Base-by-base conservation (phyloP, 37 sponge, comb jelly and placozoan species). In the Petrosia ficiformis region DNA sequence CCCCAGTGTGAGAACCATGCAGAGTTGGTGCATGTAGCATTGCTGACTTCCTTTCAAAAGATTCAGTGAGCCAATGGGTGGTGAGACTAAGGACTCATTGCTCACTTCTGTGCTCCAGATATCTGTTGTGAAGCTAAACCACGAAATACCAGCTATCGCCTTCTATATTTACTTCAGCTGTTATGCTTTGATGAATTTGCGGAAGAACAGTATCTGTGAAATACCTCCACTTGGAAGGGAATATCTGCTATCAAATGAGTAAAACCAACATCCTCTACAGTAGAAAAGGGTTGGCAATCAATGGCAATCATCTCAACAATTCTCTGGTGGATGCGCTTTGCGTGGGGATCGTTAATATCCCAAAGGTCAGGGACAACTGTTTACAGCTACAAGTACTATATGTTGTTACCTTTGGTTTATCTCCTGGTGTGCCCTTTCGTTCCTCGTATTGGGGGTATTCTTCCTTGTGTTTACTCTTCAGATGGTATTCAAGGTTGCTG, bases 61-160 rank as follows among this genome's bases (percentile, higher is more conserved):
- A 32, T 19, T 72, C 65, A 72, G 74, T 81, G 14, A 73, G 68
- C 73, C 73, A 81, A 44, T 81, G 82, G 42, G 66, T 75, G 10
- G 74, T 73, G 41, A 81, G 65, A 44, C 82, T 81, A 36, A 81
- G 73, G 82, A 81, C 35, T 61, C 58, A 43, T 78, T 78, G 42
- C 74, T 64, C 40, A 42, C 67, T 21, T 30, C 68, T 57, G 44
- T 54, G n/a, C 68, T 81, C 75, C 82, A 81, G 36, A 73, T 59
- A 58, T 81, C 74, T 63, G 82, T 61, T 33, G 82, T 81, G 64
- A 81, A 81, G 67, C 74, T 73, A 34, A 59, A 42, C 44, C 57
- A 57, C 44, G n/a, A n/a, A n/a, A n/a, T n/a, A n/a, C n/a, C n/a
- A n/a, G n/a, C 32, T 26, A 25, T 24, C 72, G 41, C 71, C 21